phyloP scores from a whole-genome alignment of 2,888 invertebrate species.

The Yponomeuta evonymella region DNA sequence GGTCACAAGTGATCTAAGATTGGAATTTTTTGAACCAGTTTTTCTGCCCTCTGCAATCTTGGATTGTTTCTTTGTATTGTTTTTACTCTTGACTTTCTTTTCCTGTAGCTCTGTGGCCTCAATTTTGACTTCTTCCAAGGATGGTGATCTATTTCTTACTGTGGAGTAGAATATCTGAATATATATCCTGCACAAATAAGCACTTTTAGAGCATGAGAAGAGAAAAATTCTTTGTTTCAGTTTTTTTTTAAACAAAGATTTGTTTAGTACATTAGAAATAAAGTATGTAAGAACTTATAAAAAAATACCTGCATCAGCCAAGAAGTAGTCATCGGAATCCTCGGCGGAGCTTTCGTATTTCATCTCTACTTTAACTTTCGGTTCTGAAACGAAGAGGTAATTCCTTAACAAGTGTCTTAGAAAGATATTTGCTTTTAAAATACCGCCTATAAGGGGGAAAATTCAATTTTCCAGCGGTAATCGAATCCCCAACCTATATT shows the following conservation, averaged over 20 bases:
- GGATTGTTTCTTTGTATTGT: conserved; percentile 1
- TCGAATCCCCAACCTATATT: too few relatives aligned
- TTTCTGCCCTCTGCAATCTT: too few relatives aligned
- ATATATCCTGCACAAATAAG: too few relatives aligned
- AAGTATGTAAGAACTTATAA: background rate
- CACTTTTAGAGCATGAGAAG: too few relatives aligned
- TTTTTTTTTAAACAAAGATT: too few relatives aligned
- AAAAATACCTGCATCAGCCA: conserved; percentile 41
- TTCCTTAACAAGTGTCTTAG: background rate
- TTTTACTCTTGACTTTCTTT: conserved; percentile 25
- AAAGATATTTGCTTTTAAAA: background rate
- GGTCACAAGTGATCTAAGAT: conserved; percentile 34
- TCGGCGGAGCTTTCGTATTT: conserved; percentile 34
- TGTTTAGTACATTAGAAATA: too few relatives aligned
- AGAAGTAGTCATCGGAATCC: conserved; percentile 49
- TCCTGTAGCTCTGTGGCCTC: conserved; percentile 21
- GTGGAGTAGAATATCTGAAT: background rate
- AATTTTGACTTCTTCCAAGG: conserved; percentile 24
- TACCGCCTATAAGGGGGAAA: background rate
- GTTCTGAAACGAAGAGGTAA: background rate
- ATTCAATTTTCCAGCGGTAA: too few relatives aligned
- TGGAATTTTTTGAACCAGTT: conserved; percentile 22
- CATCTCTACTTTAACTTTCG: conserved; percentile 39
- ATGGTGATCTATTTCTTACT: background rate
- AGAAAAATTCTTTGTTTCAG: too few relatives aligned